Percentiles rank a stretch among this genome's conserved stretches.
Evolutionary conservation across 1,140 invertebrate species (phyloP).

Genomic region (Drosophila lowei): DNA sequence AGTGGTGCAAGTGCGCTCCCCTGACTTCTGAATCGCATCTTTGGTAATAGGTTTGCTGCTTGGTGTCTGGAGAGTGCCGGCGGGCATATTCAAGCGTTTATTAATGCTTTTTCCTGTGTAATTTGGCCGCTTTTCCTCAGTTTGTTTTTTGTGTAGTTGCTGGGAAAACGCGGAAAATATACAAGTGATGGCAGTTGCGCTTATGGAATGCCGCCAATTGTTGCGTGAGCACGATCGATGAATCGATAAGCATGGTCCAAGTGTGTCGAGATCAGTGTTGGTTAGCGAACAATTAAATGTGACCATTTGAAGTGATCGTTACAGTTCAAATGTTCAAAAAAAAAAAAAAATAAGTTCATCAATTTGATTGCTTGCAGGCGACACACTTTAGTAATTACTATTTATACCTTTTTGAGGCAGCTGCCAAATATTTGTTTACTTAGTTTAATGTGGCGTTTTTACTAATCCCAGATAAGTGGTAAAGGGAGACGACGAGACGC

Average conservation of each 20-base stretch:
- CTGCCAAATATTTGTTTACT: conserved; percentile 47
- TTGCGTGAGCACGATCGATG: conserved; percentile 16
- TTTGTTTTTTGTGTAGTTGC: conserved; percentile 13
- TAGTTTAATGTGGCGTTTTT: conserved; percentile 71
- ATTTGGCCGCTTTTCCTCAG: not conserved
- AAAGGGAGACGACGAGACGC: conserved; percentile 24
- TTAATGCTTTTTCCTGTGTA: not conserved
- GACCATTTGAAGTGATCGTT: too few species aligned
- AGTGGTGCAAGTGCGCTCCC: conserved; percentile 45
- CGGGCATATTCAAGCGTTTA: conserved; percentile 42
- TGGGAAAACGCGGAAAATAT: conserved; percentile 38
- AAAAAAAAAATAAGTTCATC: too few species aligned
- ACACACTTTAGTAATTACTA: too few species aligned
- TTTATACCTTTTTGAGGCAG: too few species aligned
- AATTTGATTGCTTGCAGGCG: too few species aligned
- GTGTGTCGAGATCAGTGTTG: too few species aligned
- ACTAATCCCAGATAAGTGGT: conserved; percentile 70
- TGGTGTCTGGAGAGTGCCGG: conserved; percentile 64
- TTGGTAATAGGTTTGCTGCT: conserved; percentile 29
- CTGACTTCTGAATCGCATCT: conserved; percentile 42
- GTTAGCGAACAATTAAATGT: too few species aligned
- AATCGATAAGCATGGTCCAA: conserved; percentile 13
- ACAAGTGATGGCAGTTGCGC: conserved; percentile 4
- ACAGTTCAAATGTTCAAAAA: too few species aligned
- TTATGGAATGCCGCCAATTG: too few species aligned